Evolutionary conservation across 1,140 invertebrate genomes (phyloP).

Genomic region (Trichogramma pretiosum): DNA sequence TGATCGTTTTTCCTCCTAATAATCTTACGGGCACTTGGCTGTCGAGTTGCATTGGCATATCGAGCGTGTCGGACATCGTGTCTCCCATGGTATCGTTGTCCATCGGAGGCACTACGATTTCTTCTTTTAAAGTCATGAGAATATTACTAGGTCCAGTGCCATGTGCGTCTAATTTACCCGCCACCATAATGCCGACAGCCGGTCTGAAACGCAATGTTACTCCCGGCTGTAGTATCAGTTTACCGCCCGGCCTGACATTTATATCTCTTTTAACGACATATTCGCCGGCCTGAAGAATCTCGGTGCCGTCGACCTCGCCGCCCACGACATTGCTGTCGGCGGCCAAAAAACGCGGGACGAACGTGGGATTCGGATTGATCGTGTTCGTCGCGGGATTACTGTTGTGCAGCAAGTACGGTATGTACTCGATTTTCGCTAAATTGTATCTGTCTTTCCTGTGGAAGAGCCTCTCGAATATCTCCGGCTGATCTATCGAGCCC

Average conservation of each 20-base stretch:
- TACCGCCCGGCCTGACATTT: slow-evolving; percentile 79
- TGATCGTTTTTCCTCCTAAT: slow-evolving; percentile 61
- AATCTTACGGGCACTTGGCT: slow-evolving; percentile 60
- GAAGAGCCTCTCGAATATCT: slow-evolving; percentile 74
- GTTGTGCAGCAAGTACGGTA: slow-evolving; percentile 76
- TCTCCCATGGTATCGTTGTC: slow-evolving; percentile 51
- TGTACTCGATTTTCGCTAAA: slow-evolving; percentile 75
- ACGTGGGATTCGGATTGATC: slow-evolving; percentile 60
- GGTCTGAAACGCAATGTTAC: slow-evolving; percentile 81
- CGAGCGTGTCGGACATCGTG: slow-evolving; percentile 28
- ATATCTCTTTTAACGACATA: slow-evolving; percentile 86
- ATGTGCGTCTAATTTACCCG: slow-evolving; percentile 77
- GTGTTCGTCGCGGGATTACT: slow-evolving; percentile 75
- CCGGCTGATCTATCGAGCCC: slow-evolving; percentile 65
- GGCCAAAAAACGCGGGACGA: slow-evolving; percentile 66
- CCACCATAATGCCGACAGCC: slow-evolving; percentile 93
- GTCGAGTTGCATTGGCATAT: slow-evolving; percentile 39
- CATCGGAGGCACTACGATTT: slow-evolving; percentile 52
- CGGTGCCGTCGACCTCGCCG: slow-evolving; percentile 80
- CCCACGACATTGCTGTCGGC: slow-evolving; percentile 64
- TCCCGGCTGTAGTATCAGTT: slow-evolving; percentile 75
- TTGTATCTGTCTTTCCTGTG: slow-evolving; percentile 86
- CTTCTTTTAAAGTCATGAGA: slow-evolving; percentile 67
- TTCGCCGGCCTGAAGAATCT: slow-evolving; percentile 66
- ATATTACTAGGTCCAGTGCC: slow-evolving; percentile 70